Percentiles rank a stretch among this genome's conserved stretches.
These are phyloP conservation scores for Nyctalus aviator DNA, from an alignment of 2,797 vertebrate genomes.

Conservation along the genomic window DNA sequence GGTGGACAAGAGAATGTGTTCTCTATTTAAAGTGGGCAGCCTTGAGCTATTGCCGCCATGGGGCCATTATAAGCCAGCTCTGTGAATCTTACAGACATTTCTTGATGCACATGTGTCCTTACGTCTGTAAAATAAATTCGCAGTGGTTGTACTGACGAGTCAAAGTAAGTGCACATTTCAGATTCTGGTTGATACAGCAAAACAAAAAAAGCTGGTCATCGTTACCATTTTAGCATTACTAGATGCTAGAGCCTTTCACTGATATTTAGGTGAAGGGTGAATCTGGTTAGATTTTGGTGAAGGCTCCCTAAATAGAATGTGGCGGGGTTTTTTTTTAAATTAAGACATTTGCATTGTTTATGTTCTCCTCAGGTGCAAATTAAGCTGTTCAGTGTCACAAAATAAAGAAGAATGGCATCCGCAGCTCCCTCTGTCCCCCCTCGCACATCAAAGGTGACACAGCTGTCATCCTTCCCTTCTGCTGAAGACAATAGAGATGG, in stretches of 20 bases:
- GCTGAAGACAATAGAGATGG: conserved; percentile 56
- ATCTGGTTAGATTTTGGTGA: conserved; percentile 37
- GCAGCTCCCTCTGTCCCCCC: neutral
- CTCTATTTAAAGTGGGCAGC: neutral
- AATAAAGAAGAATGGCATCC: conserved; percentile 59
- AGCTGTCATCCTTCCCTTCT: conserved; percentile 53
- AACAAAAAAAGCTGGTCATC: neutral
- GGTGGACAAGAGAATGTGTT: neutral
- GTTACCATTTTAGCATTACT: neutral
- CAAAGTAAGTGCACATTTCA: conserved; percentile 27
- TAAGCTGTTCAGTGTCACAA: conserved; percentile 77
- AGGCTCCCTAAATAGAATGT: conserved; percentile 59
- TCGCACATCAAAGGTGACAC: conserved; percentile 56
- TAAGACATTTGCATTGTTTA: conserved; percentile 58
- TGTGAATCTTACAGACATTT: neutral
- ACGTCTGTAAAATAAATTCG: neutral
- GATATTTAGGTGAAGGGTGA: neutral
- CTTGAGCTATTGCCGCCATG: neutral
- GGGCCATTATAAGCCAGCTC: neutral
- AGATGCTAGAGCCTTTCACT: neutral
- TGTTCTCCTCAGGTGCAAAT: conserved; percentile 62
- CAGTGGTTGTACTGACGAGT: neutral
- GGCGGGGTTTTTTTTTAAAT: conserved; percentile 42
- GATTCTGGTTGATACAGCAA: neutral
- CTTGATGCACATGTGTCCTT: neutral